Conservation (phyloP, 2,888 invertebrate species). For the Entomobrya multifasciata region DNA sequence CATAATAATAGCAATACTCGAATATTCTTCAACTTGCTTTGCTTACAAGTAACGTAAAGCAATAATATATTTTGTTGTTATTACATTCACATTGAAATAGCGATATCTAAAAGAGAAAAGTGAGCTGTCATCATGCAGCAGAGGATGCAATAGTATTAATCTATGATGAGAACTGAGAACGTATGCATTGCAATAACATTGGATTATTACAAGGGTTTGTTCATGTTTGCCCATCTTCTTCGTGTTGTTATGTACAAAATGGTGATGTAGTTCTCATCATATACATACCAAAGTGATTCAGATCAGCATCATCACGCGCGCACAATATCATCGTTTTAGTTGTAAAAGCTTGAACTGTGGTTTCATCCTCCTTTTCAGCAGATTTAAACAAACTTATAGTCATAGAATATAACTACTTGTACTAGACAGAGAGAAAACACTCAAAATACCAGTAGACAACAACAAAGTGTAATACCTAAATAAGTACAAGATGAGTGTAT, state of each 20-base stretch:
- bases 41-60: background rate
- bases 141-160: background rate
- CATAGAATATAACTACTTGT: constrained; percentile 33
- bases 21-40: constrained; percentile 9
- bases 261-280: constrained; percentile 39
- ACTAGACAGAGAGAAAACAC: background rate
- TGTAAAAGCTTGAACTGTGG: constrained; percentile 41
- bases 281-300: constrained; percentile 5
- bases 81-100: background rate
- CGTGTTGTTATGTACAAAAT: constrained; percentile 25
- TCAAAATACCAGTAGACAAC: constrained; percentile 33
- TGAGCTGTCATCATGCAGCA: constrained; percentile 3
- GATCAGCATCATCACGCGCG: too few relatives aligned
- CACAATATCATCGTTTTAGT: constrained; percentile 26
- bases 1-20: background rate
- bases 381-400: constrained; percentile 47
- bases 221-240: background rate
- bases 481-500: background rate
- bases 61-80: constrained; percentile 8
- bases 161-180: background rate
- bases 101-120: background rate
- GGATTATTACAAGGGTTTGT: constrained; percentile 14
- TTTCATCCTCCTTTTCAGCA: constrained; percentile 46
- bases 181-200: background rate
- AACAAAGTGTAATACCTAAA: constrained; percentile 44